These are phyloP conservation scores for Acanthococcus lagerstroemiae DNA, from an alignment of 2,888 invertebrate genomes.

Conservation along the genomic window DNA sequence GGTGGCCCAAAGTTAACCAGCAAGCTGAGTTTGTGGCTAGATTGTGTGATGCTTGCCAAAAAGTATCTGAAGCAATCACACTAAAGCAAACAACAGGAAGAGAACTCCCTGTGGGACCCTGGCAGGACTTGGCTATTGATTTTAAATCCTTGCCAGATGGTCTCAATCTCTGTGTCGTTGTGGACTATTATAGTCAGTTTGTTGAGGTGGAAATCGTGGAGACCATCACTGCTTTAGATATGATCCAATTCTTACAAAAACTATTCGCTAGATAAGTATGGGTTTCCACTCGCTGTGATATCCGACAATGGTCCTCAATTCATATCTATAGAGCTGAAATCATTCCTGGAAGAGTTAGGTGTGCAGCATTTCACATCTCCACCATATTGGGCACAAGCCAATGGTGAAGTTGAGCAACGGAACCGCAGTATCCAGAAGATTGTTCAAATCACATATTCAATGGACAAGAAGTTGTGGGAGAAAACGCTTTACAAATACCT, in stretches of 20 bases:
- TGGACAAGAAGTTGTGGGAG: neutral
- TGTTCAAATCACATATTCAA: neutral
- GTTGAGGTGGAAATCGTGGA: neutral
- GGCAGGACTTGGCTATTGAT: neutral
- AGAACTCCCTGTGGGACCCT: conserved; percentile 6
- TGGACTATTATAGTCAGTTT: conserved; percentile 2
- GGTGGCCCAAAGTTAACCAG: conserved; percentile 15
- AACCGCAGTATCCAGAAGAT: neutral
- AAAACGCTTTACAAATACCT: neutral
- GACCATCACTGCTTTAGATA: too few relatives aligned
- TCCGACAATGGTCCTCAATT: conserved; percentile 4
- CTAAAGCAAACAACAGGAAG: neutral
- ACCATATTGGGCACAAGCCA: conserved; percentile 10
- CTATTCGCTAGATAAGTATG: neutral
- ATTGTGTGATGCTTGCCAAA: conserved; percentile 20
- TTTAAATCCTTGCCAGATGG: neutral
- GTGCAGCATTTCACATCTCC: neutral
- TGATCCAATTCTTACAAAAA: neutral
- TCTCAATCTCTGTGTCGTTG: neutral
- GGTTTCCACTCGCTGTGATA: neutral
- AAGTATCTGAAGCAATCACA: neutral
- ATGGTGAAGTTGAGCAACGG: conserved; percentile 7
- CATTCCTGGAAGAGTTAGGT: neutral
- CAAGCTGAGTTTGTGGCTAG: neutral
- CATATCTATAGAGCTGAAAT: neutral